Evolutionary conservation across 2,113 vertebrate genomes (phyloP), one percentile per base, ranked within the genome.

Genomic region (Lepus timidus): DNA sequence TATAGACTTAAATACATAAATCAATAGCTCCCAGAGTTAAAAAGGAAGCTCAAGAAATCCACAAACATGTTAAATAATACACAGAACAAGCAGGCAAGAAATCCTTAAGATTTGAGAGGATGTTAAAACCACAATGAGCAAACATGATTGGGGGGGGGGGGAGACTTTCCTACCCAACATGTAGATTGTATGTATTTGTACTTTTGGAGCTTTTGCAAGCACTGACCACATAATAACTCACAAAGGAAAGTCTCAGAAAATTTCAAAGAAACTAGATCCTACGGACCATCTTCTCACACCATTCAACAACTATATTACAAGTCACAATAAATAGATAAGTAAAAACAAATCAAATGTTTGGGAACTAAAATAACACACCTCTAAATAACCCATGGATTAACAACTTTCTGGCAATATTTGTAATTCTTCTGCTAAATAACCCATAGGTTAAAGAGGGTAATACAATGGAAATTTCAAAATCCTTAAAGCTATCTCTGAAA

Each of bases 201-300:
- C 61, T 92, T 65, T 70, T 27, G n/a, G 55, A 91, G 36, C 55
- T 74, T 91, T 93, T 81, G 33, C 23, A 94, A 90, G 87, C n/a
- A 74, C 71, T 87, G 44, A 29, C 31, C 49, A 55, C 36, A 44
- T 83, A 74, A 52, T 90, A 92, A 89, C 13, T 70, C 71, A 96
- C 65, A 86, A 89, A 93, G 80, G 71, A 94, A 94, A 89, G 58
- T 90, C 81, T 93, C 51, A 86, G 55, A 81, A 90, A 96, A 90
- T 93, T 75, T 52, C 65, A 87, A 39, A 87, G 76, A 36, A 86
- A 12, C 64, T 95, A 80, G 6, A 75, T 80, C 71, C 80, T 74
- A 89, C n/a, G 86, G 33, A 36, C 51, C 58, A 81, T 62, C 33
- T 73, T 87, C 71, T 93, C 44, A 90, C 19, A 79, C 11, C 67